Evolutionary conservation across 2,113 vertebrate species (phyloP).

Genomic region (Dipodomys spectabilis): DNA sequence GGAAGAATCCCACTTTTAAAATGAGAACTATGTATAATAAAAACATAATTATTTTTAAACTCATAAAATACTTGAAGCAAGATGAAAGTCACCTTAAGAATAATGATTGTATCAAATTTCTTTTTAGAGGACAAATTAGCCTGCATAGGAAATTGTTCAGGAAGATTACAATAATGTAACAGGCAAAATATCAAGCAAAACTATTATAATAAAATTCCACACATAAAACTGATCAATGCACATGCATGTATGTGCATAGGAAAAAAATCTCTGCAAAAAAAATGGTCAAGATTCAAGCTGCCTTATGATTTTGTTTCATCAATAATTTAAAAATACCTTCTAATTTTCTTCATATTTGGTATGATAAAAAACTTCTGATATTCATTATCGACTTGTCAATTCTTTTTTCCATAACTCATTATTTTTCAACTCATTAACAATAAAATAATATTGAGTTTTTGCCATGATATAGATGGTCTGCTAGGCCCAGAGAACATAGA

Average conservation of each 20-base stretch:
- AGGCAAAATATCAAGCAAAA: background rate
- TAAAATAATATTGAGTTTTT: background rate
- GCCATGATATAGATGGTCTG: background rate
- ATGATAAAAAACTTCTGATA: no score
- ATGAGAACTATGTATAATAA: background rate
- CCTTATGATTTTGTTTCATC: background rate
- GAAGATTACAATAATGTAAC: background rate
- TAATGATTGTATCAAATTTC: background rate
- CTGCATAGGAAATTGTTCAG: background rate
- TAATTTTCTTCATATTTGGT: background rate
- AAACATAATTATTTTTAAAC: background rate
- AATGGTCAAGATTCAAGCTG: background rate
- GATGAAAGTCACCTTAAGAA: background rate
- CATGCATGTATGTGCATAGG: background rate
- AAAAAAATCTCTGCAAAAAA: background rate
- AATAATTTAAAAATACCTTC: background rate
- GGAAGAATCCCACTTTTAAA: background rate
- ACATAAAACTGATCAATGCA: background rate
- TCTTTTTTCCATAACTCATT: background rate
- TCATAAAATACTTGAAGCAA: background rate
- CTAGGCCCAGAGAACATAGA: background rate
- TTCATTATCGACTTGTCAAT: background rate
- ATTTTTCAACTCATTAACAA: background rate
- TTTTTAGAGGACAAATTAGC: background rate
- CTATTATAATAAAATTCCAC: background rate